phyloP scores from a whole-genome alignment of 2,113 vertebrate genomes.

The Coreoperca whiteheadi region DNA sequence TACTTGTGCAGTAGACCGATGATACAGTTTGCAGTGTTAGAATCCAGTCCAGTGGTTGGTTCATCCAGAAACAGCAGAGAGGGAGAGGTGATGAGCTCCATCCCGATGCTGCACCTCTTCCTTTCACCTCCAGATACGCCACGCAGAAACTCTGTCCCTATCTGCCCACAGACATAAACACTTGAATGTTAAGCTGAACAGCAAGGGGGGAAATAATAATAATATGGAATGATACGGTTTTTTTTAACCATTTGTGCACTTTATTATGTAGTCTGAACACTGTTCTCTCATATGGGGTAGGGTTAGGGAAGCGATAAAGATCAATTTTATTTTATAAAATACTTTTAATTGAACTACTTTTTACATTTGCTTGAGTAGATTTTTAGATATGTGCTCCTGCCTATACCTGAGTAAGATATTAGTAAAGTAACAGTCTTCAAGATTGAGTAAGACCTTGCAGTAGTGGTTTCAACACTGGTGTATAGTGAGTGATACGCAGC shows the following conservation, averaged over 20 bases:
- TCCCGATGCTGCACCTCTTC: slow-evolving; percentile 87
- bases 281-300: no score
- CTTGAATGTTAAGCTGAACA: neutral
- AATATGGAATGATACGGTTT: no score
- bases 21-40: slow-evolving; percentile 86
- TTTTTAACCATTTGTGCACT: neutral
- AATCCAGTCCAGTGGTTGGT: slow-evolving; percentile 87
- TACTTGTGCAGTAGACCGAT: slow-evolving; percentile 84
- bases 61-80: slow-evolving; percentile 87
- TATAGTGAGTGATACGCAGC: neutral
- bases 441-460: neutral
- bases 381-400: neutral
- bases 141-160: slow-evolving; percentile 86
- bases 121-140: slow-evolving; percentile 87
- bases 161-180: slow-evolving; percentile 62
- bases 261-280: neutral
- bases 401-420: neutral
- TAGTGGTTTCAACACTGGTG: neutral
- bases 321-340: neutral
- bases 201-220: no score
- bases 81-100: slow-evolving; percentile 86
- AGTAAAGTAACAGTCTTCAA: neutral
- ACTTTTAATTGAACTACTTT: neutral
- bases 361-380: neutral
- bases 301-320: neutral